Base-by-base conservation (phyloP, 2,113 vertebrate species). In the Mormoops blainvillei region DNA sequence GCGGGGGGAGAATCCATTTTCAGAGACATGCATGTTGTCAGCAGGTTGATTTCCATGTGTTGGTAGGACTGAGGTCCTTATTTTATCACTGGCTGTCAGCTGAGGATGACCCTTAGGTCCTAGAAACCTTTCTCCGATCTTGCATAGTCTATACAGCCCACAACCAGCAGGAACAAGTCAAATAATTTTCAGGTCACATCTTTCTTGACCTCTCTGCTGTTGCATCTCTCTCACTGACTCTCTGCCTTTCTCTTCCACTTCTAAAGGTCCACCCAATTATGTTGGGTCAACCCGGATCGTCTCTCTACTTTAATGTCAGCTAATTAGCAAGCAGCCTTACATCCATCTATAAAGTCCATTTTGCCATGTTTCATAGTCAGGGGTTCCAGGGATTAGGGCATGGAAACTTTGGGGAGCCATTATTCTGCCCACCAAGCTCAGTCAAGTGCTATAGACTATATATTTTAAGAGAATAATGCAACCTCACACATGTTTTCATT, bases 101-200 rank as follows among this genome's bases (percentile, higher is more conserved):
- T 93, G 24, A 41, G 20, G 11, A 26, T 74, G 73, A 14, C 24
- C 13, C 4, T 77, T 73, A 24, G 9, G 1, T 65, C 16, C 18
- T 87, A 61, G 31, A 63, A 61, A 1, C 4, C 52, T 80, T 71
- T 77, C 22, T 67, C 20, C 4, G 15, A 16, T 54, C 18, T 50
- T 43, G 0, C 4, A 7, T 19, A 41, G 5, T 5, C 10, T 4
- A 12, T 12, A 12, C 12, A 56, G 43, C 7, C 33, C 1, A 15
- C 3, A 20, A 7, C 3, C 12, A 45, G 4, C 22, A 85, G 65
- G 61, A 2, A 26, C n/a, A 20, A 78, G 38, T 61, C 14, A 41
- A 45, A 41, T 63, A 26, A 6, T 86, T 56, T 4, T 56, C 4
- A 88, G 41, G 15, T 11, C 4, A 58, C 43, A 15, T 31, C 45